These are phyloP conservation scores for Lepidocyrtoides sp. DNA, from an alignment of 2,888 invertebrate species.

Conservation along the genomic window DNA sequence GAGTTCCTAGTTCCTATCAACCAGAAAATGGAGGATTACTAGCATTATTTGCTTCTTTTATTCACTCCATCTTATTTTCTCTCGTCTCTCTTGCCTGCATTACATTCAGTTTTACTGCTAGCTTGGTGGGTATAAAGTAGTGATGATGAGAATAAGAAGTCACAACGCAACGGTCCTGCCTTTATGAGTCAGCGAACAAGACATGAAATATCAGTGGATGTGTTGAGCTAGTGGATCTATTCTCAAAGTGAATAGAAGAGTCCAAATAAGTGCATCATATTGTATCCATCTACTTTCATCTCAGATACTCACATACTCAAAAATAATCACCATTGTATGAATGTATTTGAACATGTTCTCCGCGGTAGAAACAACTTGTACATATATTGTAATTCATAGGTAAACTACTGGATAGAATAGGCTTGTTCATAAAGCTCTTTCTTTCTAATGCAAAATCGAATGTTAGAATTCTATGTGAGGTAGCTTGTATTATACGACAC, in stretches of 20 bases:
- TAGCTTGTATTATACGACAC: too few relatives aligned
- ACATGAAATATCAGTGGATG: background rate
- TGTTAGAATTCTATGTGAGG: too few relatives aligned
- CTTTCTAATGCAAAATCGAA: too few relatives aligned
- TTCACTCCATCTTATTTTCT: conserved; percentile 16
- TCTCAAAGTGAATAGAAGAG: background rate
- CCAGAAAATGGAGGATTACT: conserved; percentile 60
- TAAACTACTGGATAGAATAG: too few relatives aligned
- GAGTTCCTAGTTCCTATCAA: conserved; percentile 22
- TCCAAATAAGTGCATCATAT: conserved; percentile 8
- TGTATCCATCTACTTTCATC: background rate
- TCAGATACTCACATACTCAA: background rate
- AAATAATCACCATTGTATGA: background rate
- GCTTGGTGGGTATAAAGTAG: background rate
- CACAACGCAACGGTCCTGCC: background rate
- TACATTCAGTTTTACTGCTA: background rate
- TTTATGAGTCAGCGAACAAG: background rate
- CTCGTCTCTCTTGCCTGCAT: background rate
- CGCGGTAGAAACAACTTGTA: too few relatives aligned
- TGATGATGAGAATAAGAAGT: background rate
- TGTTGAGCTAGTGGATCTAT: background rate
- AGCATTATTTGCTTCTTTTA: background rate
- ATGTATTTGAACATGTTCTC: background rate
- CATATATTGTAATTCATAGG: too few relatives aligned
- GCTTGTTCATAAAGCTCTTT: too few relatives aligned